phyloP scores from a whole-genome alignment of 1,140 invertebrate genomes.

The Eupristina koningsbergeri region DNA sequence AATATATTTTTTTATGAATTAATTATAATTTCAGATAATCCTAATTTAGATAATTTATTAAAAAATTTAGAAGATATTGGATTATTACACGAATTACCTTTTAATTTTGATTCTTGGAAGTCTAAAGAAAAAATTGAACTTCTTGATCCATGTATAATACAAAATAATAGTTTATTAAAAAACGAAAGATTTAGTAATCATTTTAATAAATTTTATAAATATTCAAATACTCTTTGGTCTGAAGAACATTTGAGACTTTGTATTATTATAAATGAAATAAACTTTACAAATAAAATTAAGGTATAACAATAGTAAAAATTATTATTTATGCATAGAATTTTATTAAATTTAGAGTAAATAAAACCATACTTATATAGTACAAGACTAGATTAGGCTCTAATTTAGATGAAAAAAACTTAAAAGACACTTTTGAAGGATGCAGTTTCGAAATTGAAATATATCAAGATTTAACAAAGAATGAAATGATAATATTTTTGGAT shows the following conservation, averaged over 20 bases:
- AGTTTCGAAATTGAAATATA: constrained; percentile 35
- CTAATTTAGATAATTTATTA: constrained; percentile 36
- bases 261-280: constrained; percentile 37
- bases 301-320: neutral
- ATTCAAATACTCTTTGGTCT: constrained; percentile 4
- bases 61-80: constrained; percentile 22
- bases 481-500: constrained; percentile 33
- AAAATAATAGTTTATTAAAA: neutral
- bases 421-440: constrained; percentile 31
- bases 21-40: constrained; percentile 25
- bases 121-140: neutral
- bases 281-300: constrained; percentile 16
- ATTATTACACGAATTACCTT: constrained; percentile 20
- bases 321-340: neutral
- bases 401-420: constrained; percentile 32
- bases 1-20: neutral
- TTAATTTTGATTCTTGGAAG: constrained; percentile 43
- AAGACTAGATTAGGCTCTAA: constrained; percentile 28
- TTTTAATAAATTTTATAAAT: neutral
- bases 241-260: constrained; percentile 28
- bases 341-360: neutral
- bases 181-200: neutral
- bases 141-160: neutral
- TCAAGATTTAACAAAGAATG: constrained; percentile 23
- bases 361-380: constrained; percentile 14